Conservation (phyloP, 64 coral and sea anemone genomes). For the Stylophora pistillata region DNA sequence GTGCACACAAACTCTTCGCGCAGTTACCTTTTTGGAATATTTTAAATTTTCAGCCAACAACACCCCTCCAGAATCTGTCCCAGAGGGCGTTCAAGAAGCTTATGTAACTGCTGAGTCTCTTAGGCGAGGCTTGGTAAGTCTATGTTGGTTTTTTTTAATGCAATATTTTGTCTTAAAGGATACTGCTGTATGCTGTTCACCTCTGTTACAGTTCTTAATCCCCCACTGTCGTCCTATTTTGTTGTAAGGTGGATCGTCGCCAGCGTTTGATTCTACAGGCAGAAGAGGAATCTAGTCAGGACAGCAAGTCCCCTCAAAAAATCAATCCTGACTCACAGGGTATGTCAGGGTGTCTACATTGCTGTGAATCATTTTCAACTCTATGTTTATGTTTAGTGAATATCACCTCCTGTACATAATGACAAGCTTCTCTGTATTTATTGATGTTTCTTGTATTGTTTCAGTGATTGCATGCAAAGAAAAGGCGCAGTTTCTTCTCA, state of each 20-base stretch:
- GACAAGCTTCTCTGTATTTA: too few species aligned
- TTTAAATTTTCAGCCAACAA: slow-evolving; percentile 63
- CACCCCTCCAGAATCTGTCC: slow-evolving; percentile 84
- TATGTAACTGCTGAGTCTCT: slow-evolving; percentile 92
- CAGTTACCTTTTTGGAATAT: not conserved
- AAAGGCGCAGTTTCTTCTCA: slow-evolving; percentile 93
- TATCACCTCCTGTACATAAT: too few species aligned
- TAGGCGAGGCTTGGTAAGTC: slow-evolving; percentile 81
- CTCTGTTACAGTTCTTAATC: not conserved
- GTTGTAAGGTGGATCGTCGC: slow-evolving; percentile 87
- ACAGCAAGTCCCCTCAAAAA: slow-evolving; percentile 30
- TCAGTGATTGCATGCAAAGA: slow-evolving; percentile 88
- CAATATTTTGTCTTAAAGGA: not conserved
- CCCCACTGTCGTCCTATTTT: not conserved
- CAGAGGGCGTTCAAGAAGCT: slow-evolving; percentile 85
- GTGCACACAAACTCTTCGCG: too few species aligned
- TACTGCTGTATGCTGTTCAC: too few species aligned
- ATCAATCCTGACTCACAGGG: slow-evolving; percentile 80
- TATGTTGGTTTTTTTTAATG: not conserved
- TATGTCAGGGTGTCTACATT: slow-evolving; percentile 1
- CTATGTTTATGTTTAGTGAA: too few species aligned
- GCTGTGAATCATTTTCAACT: not conserved
- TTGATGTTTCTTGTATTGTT: not conserved
- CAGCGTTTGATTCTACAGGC: slow-evolving; percentile 95
- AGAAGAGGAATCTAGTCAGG: slow-evolving; percentile 71